Conservation (phyloP, 2,797 vertebrate genomes). For the Jordanella pulchra region DNA sequence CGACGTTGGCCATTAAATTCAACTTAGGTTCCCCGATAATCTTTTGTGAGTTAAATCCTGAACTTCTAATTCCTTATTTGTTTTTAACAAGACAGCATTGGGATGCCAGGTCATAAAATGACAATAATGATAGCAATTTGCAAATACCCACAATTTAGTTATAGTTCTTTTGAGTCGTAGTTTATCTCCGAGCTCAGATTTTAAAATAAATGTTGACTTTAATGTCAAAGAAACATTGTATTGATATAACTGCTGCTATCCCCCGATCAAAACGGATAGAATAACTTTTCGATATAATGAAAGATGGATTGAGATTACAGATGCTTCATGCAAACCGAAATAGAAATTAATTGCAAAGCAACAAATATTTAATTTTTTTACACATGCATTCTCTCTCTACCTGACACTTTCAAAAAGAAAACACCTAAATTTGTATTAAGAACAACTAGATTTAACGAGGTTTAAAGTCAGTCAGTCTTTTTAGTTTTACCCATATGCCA, state of each 20-base stretch:
- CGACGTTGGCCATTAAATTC: not conserved
- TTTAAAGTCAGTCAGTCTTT: not conserved
- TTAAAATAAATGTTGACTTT: not conserved
- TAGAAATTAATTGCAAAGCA: too few relatives aligned
- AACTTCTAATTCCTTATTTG: not conserved
- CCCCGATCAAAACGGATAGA: not conserved
- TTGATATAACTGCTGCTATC: not conserved
- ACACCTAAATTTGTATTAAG: not conserved
- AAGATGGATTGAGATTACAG: not conserved
- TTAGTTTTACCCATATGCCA: not conserved
- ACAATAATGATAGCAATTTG: not conserved
- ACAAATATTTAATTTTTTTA: too few relatives aligned
- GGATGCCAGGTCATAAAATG: not conserved
- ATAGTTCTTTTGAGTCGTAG: not conserved
- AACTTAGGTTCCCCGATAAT: not conserved
- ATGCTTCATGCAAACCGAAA: not conserved
- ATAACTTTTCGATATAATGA: not conserved
- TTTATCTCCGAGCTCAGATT: not conserved
- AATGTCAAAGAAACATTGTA: not conserved
- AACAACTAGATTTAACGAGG: not conserved
- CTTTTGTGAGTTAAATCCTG: not conserved
- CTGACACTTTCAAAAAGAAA: too few relatives aligned
- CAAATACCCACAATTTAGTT: not conserved
- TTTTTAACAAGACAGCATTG: not conserved
- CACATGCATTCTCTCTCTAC: too few relatives aligned